phyloP scores from a whole-genome alignment of 2,797 vertebrate genomes.

The Sandelia bainsii region DNA sequence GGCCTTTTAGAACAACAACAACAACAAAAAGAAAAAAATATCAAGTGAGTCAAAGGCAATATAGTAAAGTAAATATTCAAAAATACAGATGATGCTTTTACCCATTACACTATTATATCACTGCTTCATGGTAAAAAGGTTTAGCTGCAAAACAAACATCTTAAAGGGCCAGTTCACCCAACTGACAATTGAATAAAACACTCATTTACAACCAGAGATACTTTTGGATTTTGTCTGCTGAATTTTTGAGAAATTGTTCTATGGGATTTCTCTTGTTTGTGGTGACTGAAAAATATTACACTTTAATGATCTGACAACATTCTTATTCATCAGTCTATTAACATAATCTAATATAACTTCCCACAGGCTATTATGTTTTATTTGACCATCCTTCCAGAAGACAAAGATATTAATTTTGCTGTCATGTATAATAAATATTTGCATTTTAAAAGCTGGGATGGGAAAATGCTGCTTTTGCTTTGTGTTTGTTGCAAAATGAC shows the following conservation, averaged over 20 bases:
- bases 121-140: too few relatives aligned
- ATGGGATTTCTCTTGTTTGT: not conserved
- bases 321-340: too few relatives aligned
- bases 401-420: not conserved
- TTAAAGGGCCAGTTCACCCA: slow-evolving; percentile 5
- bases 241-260: not conserved
- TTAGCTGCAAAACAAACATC: slow-evolving; percentile 10
- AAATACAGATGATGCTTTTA: not conserved
- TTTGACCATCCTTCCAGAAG: not conserved
- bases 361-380: not conserved
- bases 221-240: not conserved
- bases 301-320: too few relatives aligned
- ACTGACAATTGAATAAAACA: not conserved
- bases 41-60: too few relatives aligned
- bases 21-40: too few relatives aligned
- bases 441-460: not conserved
- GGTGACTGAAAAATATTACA: too few relatives aligned
- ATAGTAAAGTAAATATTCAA: not conserved
- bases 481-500: not conserved
- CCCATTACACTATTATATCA: too few relatives aligned
- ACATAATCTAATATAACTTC: not conserved
- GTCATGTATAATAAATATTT: not conserved
- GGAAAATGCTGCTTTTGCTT: not conserved
- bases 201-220: not conserved
- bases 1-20: slow-evolving; percentile 1